phyloP scores from a whole-genome alignment of 2,888 invertebrate species.

The Acronicta leporina region DNA sequence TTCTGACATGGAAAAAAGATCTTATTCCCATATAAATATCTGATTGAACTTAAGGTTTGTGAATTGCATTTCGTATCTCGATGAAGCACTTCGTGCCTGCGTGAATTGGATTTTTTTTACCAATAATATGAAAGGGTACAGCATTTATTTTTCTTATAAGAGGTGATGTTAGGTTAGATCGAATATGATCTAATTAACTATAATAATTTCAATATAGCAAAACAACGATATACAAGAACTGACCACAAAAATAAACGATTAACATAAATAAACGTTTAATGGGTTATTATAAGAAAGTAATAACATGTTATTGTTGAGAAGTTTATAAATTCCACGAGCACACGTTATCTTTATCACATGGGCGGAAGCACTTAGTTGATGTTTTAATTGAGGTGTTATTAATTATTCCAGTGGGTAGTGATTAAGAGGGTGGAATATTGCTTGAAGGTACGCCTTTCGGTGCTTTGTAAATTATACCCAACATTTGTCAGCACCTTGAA shows the following conservation, averaged over 20 bases:
- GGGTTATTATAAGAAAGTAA: conserved; percentile 44
- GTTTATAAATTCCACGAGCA: conserved; percentile 50
- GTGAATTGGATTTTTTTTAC: conserved; percentile 5
- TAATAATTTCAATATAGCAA: conserved; percentile 25
- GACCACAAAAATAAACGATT: conserved; percentile 38
- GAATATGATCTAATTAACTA: too few species aligned
- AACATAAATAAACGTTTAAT: conserved; percentile 45
- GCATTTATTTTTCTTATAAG: too few species aligned
- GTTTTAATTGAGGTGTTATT: conserved; percentile 86
- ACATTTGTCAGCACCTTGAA: conserved; percentile 56
- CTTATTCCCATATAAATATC: conserved; percentile 64
- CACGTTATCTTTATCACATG: conserved; percentile 71
- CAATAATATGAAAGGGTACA: too few species aligned
- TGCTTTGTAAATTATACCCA: conserved; percentile 50
- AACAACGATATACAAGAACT: conserved; percentile 33
- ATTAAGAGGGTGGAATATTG: conserved; percentile 85
- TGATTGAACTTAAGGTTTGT: conserved; percentile 27
- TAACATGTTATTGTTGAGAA: conserved; percentile 48
- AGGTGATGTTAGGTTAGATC: too few species aligned
- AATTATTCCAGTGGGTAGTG: conserved; percentile 82
- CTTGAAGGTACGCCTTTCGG: conserved; percentile 75
- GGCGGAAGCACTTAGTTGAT: conserved; percentile 81
- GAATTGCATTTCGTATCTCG: conserved; percentile 14
- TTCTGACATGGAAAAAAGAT: conserved; percentile 78
- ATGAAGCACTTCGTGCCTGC: conserved; percentile 2